These are phyloP conservation scores for Harpagifer antarcticus DNA, from an alignment of 2,797 vertebrate species.

Conservation along the genomic window DNA sequence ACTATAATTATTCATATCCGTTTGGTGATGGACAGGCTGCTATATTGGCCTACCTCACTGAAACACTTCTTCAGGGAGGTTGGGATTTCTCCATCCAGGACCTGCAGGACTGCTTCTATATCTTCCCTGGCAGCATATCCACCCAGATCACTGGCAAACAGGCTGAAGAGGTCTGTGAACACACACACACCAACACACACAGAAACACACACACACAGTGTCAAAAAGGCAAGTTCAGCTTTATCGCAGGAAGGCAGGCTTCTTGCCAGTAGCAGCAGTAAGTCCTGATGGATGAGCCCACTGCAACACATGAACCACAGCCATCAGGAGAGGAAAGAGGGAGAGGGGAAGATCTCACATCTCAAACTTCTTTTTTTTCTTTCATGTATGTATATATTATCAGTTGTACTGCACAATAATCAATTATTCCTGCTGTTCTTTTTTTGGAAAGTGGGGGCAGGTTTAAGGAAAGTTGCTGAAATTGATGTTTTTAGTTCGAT, in stretches of 20 bases:
- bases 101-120: constrained; percentile 94
- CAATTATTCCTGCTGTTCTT: no score
- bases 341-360: neutral
- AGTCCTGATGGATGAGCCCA: constrained; percentile 28
- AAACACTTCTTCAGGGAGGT: constrained; percentile 94
- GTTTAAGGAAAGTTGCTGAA: no score
- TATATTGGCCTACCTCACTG: constrained; percentile 87
- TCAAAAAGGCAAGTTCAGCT: constrained; percentile 13
- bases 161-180: constrained; percentile 95
- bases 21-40: neutral
- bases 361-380: no score
- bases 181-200: neutral
- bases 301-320: constrained; percentile 20
- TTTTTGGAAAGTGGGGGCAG: no score
- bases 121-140: constrained; percentile 95
- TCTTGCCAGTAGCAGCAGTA: neutral
- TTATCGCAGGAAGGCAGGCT: constrained; percentile 64
- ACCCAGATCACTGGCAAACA: constrained; percentile 95
- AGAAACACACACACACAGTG: constrained; percentile 6
- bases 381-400: no score
- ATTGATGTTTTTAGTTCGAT: no score
- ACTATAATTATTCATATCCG: neutral
- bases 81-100: constrained; percentile 95
- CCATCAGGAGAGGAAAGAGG: neutral
- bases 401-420: no score